Base-by-base conservation (phyloP, 2,888 invertebrate species). In the Tenthredo scrophulariae region DNA sequence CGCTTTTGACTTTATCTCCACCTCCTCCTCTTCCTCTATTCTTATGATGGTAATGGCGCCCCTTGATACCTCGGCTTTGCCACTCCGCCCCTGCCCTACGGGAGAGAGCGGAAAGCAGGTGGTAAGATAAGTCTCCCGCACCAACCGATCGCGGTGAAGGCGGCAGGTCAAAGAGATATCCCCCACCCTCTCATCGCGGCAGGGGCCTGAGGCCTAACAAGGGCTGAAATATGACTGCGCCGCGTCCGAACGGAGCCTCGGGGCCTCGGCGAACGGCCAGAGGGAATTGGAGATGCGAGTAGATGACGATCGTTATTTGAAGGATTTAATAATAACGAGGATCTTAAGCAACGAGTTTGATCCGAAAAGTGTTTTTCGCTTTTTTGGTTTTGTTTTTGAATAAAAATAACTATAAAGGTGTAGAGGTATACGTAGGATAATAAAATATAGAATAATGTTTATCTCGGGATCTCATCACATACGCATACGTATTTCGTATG, bases 131-230 rank as follows among this genome's bases (percentile, higher is more conserved):
- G 91, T 89, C 90, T 83, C 67, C 46, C 33, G 89, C 88, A 89
- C 87, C 89, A 89, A 90, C 89, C 89, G 91, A 91, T 91, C 91
- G 91, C 90, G 90, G 91, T 89, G 67, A 83, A 83, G 82, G 91
- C 91, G 92, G 92, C 92, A 89, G 91, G 92, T 92, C 92, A 92
- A 92, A 92, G 91, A 90, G 91, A 91, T 92, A 91, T 91, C 90
- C 91, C 91, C 91, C 90, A 58, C 91, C 90, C 89, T 90, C 90
- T 89, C 89, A 89, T 89, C 87, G 88, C 91, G 87, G 89, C 89
- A 89, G 90, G 91, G 91, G 90, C 90, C 90, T 89, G 67, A 90
- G 89, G 91, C 90, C 91, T 92, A 92, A 92, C 91, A 92, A 92
- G 92, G 90, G 91, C 91, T 92, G 91, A 92, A 92, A 92, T 92